phyloP scores from a whole-genome alignment of 2,113 vertebrate species.

The Rhombomys opimus region DNA sequence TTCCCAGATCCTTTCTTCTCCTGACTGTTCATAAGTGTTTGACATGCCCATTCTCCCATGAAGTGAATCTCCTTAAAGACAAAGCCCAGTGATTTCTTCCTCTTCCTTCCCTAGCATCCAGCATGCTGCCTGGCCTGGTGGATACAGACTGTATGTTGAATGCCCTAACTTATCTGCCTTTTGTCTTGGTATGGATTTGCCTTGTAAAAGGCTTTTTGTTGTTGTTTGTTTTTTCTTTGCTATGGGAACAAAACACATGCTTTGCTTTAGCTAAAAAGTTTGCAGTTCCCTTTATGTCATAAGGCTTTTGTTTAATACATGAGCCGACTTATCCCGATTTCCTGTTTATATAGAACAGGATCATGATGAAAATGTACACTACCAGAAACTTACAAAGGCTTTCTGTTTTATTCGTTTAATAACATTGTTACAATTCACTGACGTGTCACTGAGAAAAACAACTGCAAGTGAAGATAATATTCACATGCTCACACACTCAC shows the following conservation, averaged over 20 bases:
- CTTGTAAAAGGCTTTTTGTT: neutral
- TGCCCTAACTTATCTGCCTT: neutral
- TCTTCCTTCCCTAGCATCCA: neutral
- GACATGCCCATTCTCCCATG: neutral
- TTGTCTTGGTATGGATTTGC: constrained; percentile 32
- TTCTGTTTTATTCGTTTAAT: constrained; percentile 80
- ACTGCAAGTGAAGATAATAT: neutral
- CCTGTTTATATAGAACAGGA: constrained; percentile 83
- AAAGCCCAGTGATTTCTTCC: neutral
- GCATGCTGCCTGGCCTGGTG: neutral
- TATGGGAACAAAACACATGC: constrained; percentile 72
- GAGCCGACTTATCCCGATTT: constrained; percentile 79
- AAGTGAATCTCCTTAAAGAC: neutral
- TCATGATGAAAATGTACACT: constrained; percentile 80
- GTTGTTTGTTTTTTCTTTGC: constrained; percentile 40
- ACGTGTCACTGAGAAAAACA: constrained; percentile 55
- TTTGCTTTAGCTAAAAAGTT: constrained; percentile 71
- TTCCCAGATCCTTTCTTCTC: neutral
- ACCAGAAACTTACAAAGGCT: constrained; percentile 78
- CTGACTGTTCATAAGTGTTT: neutral
- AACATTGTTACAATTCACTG: constrained; percentile 56
- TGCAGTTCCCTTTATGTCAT: constrained; percentile 73
- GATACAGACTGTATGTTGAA: neutral
- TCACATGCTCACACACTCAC: neutral
- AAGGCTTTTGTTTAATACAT: constrained; percentile 73